These are phyloP conservation scores for Pituophis catenifer DNA, from an alignment of 2,113 vertebrate genomes.

Conservation along the genomic window DNA sequence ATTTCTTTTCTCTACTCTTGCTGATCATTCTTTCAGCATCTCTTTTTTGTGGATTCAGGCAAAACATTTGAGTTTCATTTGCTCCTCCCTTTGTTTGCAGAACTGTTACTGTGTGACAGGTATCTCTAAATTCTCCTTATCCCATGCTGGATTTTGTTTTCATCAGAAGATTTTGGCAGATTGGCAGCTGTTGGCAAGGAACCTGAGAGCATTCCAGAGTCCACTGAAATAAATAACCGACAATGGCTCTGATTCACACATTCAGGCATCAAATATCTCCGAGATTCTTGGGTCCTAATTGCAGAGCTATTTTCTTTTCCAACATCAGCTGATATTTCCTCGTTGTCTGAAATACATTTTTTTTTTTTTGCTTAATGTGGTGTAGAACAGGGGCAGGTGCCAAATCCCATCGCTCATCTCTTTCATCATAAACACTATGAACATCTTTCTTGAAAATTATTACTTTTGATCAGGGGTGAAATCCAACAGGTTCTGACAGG, in stretches of 20 bases:
- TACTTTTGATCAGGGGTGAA: background rate
- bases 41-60: background rate
- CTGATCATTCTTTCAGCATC: background rate
- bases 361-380: background rate
- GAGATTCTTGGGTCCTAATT: background rate
- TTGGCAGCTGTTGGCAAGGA: constrained; percentile 47
- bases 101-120: background rate
- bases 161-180: constrained; percentile 29
- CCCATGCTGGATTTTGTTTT: background rate
- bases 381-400: background rate
- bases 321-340: background rate
- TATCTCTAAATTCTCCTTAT: background rate
- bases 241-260: constrained; percentile 45
- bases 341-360: background rate
- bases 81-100: background rate
- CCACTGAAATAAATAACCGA: constrained; percentile 61
- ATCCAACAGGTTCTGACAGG: too few species aligned
- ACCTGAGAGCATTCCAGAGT: constrained; percentile 31
- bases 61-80: background rate
- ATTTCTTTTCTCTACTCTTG: background rate
- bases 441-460: background rate
- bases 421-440: background rate
- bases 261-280: constrained; percentile 20
- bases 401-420: background rate
- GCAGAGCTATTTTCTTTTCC: background rate